Conservation (phyloP, 2,113 vertebrate species). For the Leptodactylus fuscus region DNA sequence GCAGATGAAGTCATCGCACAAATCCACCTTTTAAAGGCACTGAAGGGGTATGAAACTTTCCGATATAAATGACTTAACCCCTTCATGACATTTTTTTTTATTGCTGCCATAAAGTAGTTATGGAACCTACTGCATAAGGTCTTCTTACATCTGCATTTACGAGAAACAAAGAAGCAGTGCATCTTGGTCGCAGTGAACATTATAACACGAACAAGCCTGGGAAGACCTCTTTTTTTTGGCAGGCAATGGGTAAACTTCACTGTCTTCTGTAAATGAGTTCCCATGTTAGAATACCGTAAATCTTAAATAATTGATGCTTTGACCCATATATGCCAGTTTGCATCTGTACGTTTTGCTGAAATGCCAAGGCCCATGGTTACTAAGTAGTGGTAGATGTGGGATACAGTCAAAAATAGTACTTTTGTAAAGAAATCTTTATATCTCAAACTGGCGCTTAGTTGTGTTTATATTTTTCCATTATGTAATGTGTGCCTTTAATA, state of each 20-base stretch:
- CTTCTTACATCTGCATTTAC: background rate
- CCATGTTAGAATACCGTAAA: slow-evolving; percentile 48
- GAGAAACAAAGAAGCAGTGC: background rate
- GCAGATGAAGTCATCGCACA: slow-evolving; percentile 54
- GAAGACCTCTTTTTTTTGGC: slow-evolving; percentile 10
- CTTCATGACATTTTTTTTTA: background rate
- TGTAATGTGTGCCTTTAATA: background rate
- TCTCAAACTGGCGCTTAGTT: no score
- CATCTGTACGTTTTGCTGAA: slow-evolving; percentile 45
- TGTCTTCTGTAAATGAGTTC: slow-evolving; percentile 46
- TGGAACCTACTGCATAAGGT: background rate
- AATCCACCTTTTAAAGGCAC: slow-evolving; percentile 21
- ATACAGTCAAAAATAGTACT: background rate
- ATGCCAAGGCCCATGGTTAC: slow-evolving; percentile 21
- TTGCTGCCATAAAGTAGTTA: no score
- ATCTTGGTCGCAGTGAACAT: background rate
- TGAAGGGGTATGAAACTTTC: slow-evolving; percentile 12
- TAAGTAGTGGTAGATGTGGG: slow-evolving; percentile 13
- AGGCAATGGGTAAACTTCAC: background rate
- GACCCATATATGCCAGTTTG: slow-evolving; percentile 59
- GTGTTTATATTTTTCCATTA: background rate
- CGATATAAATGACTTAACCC: slow-evolving; percentile 32
- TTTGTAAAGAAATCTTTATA: background rate
- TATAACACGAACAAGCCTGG: background rate
- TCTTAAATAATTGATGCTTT: slow-evolving; percentile 54